Percentiles rank a stretch among this genome's conserved stretches.
Evolutionary conservation across 2,113 vertebrate species (phyloP).

Genomic region (Amphilophus citrinellus): DNA sequence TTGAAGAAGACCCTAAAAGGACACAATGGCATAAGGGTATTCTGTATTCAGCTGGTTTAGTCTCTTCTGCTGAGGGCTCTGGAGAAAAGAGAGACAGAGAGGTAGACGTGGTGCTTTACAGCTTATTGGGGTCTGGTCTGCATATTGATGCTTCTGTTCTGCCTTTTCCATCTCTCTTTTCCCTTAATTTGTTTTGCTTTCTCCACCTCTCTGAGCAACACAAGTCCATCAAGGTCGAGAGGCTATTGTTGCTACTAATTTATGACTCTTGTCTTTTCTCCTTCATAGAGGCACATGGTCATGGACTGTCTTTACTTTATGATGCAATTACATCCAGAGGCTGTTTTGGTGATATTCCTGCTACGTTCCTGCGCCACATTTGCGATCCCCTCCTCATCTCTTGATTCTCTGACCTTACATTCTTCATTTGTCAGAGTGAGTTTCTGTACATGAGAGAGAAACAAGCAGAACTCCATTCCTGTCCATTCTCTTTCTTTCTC

Average conservation of each 20-base stretch:
- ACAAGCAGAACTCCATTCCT: constrained; percentile 22
- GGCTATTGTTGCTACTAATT: constrained; percentile 46
- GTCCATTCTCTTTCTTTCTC: constrained; percentile 45
- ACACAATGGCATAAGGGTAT: constrained; percentile 30
- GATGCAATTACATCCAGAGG: constrained; percentile 52
- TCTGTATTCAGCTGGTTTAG: constrained; percentile 41
- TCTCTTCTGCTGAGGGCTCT: constrained; percentile 52
- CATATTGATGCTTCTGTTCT: constrained; percentile 35
- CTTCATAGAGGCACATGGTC: constrained; percentile 31
- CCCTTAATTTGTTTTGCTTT: constrained; percentile 11
- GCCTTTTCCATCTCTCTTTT: constrained; percentile 47
- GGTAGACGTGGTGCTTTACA: constrained; percentile 62
- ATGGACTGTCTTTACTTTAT: constrained; percentile 21
- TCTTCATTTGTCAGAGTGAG: constrained; percentile 32
- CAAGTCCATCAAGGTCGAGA: constrained; percentile 59
- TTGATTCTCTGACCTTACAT: constrained; percentile 10
- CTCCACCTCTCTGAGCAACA: constrained; percentile 36
- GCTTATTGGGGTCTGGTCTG: constrained; percentile 44
- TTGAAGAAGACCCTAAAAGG: constrained; percentile 45
- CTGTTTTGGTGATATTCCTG: constrained; percentile 47
- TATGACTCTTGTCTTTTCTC: constrained; percentile 31
- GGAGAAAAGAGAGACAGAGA: constrained; percentile 59
- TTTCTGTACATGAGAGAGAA: constrained; percentile 30
- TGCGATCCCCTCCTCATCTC: not conserved
- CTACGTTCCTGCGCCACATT: constrained; percentile 21